Conservation (phyloP, 2,113 vertebrate genomes). For the Cyprinodon tularosa region DNA sequence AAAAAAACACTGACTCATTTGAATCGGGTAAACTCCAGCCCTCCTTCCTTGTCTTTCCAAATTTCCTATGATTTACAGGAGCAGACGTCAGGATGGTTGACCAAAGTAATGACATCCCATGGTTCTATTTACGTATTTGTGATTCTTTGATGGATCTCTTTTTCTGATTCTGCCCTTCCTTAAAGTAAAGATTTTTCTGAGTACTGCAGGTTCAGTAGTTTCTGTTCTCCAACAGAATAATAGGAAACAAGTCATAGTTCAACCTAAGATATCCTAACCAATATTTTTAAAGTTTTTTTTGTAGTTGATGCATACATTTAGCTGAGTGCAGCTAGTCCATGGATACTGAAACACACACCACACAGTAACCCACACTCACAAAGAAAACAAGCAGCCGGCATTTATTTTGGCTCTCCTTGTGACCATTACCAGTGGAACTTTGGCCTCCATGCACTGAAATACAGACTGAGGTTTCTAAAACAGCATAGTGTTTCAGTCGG, state of each 20-base stretch:
- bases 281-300: conserved; percentile 25
- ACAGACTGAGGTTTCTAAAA: conserved; percentile 72
- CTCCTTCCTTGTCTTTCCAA: conserved; percentile 33
- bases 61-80: conserved; percentile 61
- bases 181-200: conserved; percentile 47
- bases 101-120: conserved; percentile 53
- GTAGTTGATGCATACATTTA: conserved; percentile 34
- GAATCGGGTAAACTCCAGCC: conserved; percentile 37
- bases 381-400: conserved; percentile 71
- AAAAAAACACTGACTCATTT: conserved; percentile 11
- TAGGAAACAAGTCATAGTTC: conserved; percentile 22
- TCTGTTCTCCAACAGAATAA: conserved; percentile 20
- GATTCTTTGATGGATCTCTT: conserved; percentile 31
- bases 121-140: conserved; percentile 50
- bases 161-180: conserved; percentile 14
- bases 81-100: conserved; percentile 50
- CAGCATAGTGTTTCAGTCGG: conserved; percentile 69
- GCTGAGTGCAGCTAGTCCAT: conserved; percentile 5
- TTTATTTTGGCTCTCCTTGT: conserved; percentile 71
- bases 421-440: conserved; percentile 66
- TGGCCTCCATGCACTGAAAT: conserved; percentile 57
- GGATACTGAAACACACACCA: conserved; percentile 7
- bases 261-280: conserved; percentile 14
- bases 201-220: conserved; percentile 32
- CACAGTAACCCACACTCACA: conserved; percentile 36